phyloP scores from a whole-genome alignment of 2,797 vertebrate genomes.

The Erpetoichthys calabaricus region DNA sequence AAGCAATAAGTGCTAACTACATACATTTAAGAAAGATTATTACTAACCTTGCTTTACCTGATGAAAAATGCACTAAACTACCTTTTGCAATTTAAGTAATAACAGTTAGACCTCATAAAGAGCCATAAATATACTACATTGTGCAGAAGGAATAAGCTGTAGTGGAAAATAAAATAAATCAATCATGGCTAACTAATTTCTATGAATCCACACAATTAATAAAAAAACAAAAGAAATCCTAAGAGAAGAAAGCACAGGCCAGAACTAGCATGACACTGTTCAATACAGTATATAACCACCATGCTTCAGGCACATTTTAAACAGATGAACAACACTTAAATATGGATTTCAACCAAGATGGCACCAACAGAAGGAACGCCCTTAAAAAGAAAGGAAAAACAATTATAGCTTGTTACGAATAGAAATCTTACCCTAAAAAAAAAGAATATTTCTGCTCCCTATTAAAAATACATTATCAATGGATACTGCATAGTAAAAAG shows the following conservation, averaged over 20 bases:
- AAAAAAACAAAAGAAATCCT: too few species aligned
- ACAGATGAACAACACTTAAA: background rate
- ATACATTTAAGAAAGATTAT: too few species aligned
- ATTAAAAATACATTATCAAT: constrained; percentile 11
- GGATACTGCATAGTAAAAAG: constrained; percentile 31
- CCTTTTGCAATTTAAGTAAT: too few species aligned
- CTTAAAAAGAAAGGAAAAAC: background rate
- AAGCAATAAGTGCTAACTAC: too few species aligned
- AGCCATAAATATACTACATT: too few species aligned
- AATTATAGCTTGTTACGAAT: background rate
- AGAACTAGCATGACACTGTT: background rate
- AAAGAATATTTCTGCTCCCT: background rate
- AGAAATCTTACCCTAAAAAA: background rate
- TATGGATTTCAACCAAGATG: background rate
- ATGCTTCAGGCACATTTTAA: background rate
- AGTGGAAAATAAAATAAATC: too few species aligned
- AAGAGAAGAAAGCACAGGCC: background rate
- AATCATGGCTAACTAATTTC: too few species aligned
- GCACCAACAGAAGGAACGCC: background rate
- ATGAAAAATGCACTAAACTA: too few species aligned
- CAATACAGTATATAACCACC: background rate
- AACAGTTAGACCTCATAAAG: too few species aligned
- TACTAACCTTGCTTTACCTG: too few species aligned
- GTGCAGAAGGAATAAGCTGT: too few species aligned
- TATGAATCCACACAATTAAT: too few species aligned